Base-by-base conservation (phyloP, 2,797 vertebrate species). In the Thunnus albacares region DNA sequence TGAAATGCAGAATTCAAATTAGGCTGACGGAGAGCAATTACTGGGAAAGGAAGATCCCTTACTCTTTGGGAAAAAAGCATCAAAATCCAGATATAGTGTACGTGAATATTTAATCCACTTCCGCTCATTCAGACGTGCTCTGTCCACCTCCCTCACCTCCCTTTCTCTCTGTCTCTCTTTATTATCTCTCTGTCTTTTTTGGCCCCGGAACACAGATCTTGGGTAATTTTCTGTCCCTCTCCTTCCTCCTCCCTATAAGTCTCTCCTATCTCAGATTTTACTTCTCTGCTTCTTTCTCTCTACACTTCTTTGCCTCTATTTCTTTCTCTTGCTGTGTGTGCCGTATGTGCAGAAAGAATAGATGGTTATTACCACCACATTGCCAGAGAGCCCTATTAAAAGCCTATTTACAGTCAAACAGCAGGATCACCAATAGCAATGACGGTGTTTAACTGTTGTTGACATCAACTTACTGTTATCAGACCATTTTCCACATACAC, bases 1-100 rank as follows among this genome's bases (percentile, higher is more conserved):
- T 94, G 93, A 95, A 95, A 94, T 92, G 89, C 91, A 90, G 89
- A 92, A 92, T 93, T 94, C 80, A 94, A 94, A 95, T 94, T 86
- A 92, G 90, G 92, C 87, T 92, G 91, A 91, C 79, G n/a, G 85
- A 88, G 92, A 89, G 90, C 92, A 94, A 94, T 94, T 94, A 93
- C 90, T 61, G 72, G 65, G 71, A 56, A 87, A 84, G 84, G 71
- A 91, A 90, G 82, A 89, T 89, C 81, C 71, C 64, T 80, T 88
- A 65, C 82, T 89, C 81, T 83, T 81, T 75, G 68, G 69, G 72
- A 47, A 71, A 60, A 85, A 61, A 33, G 47, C 74, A 80, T 87
- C 58, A 80, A 80, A 90, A 93, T 91, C 81, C 56, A 82, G 61
- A 84, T 85, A 71, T 71, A 62, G 68, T 11, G 65, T 74, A 61